A percentile compares a stretch with the other conserved stretches of the same genome.
These are phyloP conservation scores for Blastomussa wellsi DNA, from an alignment of 92 coral and sea anemone species.

Conservation along the genomic window DNA sequence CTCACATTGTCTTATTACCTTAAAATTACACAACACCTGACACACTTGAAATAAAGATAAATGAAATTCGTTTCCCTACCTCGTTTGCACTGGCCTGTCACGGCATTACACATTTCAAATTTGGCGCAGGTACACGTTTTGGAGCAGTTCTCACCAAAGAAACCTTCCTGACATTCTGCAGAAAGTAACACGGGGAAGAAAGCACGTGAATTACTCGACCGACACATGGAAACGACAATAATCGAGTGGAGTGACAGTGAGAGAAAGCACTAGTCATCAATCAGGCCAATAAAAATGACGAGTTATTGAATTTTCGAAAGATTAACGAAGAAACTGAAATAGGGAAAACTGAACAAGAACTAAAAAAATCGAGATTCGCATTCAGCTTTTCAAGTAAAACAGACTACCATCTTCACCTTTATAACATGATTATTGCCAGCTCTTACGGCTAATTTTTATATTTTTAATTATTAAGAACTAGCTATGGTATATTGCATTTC, in stretches of 20 bases:
- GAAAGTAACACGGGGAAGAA: neutral
- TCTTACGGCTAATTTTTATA: too few relatives aligned
- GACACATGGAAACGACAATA: neutral
- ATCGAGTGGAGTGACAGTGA: too few relatives aligned
- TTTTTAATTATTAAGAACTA: too few relatives aligned
- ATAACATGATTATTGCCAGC: too few relatives aligned
- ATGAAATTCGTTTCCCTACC: conserved; percentile 33
- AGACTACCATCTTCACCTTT: neutral
- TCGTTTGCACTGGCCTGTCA: conserved; percentile 72
- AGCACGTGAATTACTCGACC: neutral
- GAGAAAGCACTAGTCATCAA: neutral
- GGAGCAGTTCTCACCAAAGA: conserved; percentile 52
- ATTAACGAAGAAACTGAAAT: too few relatives aligned
- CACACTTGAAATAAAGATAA: neutral
- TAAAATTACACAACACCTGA: too few relatives aligned
- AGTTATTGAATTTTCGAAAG: too few relatives aligned
- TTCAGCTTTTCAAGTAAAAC: neutral
- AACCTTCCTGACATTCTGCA: conserved; percentile 49
- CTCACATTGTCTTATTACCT: too few relatives aligned
- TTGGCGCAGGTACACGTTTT: conserved; percentile 64
- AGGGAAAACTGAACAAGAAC: neutral
- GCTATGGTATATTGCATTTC: too few relatives aligned
- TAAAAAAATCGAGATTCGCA: neutral
- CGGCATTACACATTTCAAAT: conserved; percentile 65
- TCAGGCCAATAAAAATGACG: neutral